A percentile compares a stretch with the other conserved stretches of the same genome.
phyloP scores from a whole-genome alignment of 1,140 invertebrate species.

The Maniola jurtina region DNA sequence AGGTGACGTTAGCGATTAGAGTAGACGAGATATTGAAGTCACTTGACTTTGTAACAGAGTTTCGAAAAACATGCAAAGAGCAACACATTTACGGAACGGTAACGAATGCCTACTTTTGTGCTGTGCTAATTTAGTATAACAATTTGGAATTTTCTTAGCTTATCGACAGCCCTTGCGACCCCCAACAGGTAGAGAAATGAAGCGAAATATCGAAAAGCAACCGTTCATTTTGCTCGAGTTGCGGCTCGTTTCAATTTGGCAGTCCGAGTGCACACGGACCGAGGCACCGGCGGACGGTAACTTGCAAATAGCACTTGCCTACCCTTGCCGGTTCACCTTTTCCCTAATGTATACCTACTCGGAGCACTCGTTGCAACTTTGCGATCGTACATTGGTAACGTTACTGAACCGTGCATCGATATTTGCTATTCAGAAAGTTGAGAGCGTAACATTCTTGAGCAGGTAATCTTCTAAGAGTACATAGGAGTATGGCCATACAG shows the following conservation, averaged over 20 bases:
- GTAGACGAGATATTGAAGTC: too few species aligned
- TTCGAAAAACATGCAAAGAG: too few species aligned
- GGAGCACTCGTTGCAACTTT: conserved; percentile 44
- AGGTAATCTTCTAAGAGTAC: neutral
- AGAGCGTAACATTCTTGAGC: conserved; percentile 21
- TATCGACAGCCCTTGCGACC: neutral
- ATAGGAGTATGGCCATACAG: neutral
- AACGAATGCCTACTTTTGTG: neutral
- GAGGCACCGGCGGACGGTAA: conserved; percentile 45
- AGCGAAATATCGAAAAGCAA: conserved; percentile 41
- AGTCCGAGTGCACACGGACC: conserved; percentile 47
- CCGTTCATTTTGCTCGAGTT: conserved; percentile 53
- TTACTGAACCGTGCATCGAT: conserved; percentile 30
- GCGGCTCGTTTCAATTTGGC: conserved; percentile 66
- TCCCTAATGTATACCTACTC: conserved; percentile 36
- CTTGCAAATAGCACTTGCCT: conserved; percentile 67
- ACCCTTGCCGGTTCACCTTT: conserved; percentile 38
- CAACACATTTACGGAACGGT: too few species aligned
- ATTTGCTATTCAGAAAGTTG: conserved; percentile 33
- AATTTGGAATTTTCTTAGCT: neutral
- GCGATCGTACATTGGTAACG: conserved; percentile 31
- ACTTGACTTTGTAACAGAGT: too few species aligned
- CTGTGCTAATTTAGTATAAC: neutral
- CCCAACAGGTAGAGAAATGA: conserved; percentile 34
- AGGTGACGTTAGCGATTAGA: too few species aligned